phyloP scores from a whole-genome alignment of 2,797 vertebrate species.

The Hemitrygon akajei region DNA sequence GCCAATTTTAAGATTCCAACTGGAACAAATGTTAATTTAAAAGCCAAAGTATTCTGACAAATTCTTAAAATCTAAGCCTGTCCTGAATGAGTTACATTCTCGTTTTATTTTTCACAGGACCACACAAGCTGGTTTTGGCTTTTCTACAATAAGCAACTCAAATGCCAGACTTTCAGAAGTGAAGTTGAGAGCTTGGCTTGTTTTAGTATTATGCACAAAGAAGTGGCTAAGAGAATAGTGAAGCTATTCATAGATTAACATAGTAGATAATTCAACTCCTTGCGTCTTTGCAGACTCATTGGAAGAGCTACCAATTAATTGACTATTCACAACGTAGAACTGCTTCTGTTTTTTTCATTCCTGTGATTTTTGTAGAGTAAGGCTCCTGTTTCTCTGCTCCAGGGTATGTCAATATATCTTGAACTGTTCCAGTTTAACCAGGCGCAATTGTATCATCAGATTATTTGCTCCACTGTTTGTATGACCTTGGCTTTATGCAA shows the following conservation, averaged over 20 bases:
- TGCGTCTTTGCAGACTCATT: neutral
- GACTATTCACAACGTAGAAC: too few relatives aligned
- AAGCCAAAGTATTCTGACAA: neutral
- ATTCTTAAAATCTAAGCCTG: neutral
- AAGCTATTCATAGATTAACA: neutral
- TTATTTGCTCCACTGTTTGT: too few relatives aligned
- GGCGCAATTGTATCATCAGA: too few relatives aligned
- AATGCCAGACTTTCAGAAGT: neutral
- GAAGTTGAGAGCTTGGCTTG: neutral
- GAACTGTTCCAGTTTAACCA: neutral
- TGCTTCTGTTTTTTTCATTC: neutral
- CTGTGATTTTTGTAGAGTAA: neutral
- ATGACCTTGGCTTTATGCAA: too few relatives aligned
- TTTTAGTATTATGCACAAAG: neutral
- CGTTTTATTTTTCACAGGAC: neutral
- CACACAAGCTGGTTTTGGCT: slow-evolving; percentile 26
- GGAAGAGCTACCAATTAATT: neutral
- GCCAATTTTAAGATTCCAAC: neutral
- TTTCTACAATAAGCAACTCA: neutral
- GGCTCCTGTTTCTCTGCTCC: neutral
- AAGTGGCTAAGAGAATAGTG: neutral
- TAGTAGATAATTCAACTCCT: neutral
- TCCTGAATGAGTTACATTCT: slow-evolving; percentile 5
- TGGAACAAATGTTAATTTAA: neutral
- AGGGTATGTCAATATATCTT: neutral